Percentiles rank a stretch among this genome's conserved stretches.
These are phyloP conservation scores for Mnemiopsis leidyi DNA, from an alignment of 37 sponge, comb jelly and placozoan species.

Conservation along the genomic window DNA sequence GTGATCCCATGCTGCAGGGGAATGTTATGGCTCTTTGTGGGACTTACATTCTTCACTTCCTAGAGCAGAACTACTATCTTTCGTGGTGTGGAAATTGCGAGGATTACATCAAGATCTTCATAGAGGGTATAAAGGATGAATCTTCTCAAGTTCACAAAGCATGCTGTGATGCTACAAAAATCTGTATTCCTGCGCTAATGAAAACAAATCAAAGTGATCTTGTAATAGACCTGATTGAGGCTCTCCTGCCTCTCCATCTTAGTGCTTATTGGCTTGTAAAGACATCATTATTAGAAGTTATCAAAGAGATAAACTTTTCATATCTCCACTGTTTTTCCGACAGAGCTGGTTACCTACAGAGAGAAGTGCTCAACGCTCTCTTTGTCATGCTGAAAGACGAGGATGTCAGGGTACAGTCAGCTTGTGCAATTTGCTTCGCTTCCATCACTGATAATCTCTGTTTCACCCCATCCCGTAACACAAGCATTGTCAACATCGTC, in stretches of 20 bases:
- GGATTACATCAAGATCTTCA: slow-evolving; percentile 56
- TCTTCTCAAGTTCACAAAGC: slow-evolving; percentile 52
- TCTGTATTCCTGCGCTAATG: slow-evolving; percentile 38
- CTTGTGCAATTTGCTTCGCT: background rate
- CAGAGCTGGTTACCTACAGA: slow-evolving; percentile 3
- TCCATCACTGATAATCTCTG: slow-evolving; percentile 33
- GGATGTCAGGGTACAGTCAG: slow-evolving; percentile 48
- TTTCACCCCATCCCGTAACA: background rate
- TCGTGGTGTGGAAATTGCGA: slow-evolving; percentile 11
- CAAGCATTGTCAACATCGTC: background rate
- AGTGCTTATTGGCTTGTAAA: slow-evolving; percentile 55
- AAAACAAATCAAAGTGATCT: slow-evolving; percentile 8
- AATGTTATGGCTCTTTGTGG: slow-evolving; percentile 58
- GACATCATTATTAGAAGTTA: slow-evolving; percentile 26
- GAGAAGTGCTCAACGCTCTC: slow-evolving; percentile 23
- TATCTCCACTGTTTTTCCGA: slow-evolving; percentile 10
- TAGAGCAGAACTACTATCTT: slow-evolving; percentile 2
- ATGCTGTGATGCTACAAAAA: slow-evolving; percentile 51
- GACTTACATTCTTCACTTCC: background rate
- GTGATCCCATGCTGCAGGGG: slow-evolving; percentile 55
- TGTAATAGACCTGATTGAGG: slow-evolving; percentile 12
- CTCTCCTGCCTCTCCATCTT: slow-evolving; percentile 7
- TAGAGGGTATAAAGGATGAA: slow-evolving; percentile 29
- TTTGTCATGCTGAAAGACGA: slow-evolving; percentile 54
- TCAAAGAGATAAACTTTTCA: background rate